phyloP scores from a whole-genome alignment of 2,797 vertebrate species.

The Cyclopterus lumpus region DNA sequence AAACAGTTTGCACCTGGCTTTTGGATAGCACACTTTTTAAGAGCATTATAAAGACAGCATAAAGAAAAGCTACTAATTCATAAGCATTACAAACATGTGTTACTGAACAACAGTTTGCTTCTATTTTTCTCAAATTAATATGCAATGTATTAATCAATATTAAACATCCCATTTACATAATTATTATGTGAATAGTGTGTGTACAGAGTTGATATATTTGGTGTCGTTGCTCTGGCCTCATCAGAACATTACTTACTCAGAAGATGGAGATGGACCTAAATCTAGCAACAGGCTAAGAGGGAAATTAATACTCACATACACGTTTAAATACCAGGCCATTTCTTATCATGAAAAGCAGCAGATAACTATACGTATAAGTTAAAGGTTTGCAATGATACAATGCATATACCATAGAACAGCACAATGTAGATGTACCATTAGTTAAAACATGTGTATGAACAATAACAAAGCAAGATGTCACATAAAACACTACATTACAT shows the following conservation, averaged over 20 bases:
- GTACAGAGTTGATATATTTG: background rate
- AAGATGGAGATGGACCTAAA: background rate
- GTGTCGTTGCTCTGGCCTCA: background rate
- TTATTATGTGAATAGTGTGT: background rate
- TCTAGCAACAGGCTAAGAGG: background rate
- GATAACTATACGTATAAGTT: background rate
- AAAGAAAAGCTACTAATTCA: constrained; percentile 2
- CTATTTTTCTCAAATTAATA: background rate
- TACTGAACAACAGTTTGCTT: background rate
- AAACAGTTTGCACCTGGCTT: constrained; percentile 39
- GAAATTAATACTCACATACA: background rate
- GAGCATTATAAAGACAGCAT: constrained; percentile 4
- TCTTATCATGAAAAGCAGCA: constrained; percentile 4
- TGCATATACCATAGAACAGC: background rate
- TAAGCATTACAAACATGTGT: constrained; percentile 1
- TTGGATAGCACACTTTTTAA: constrained; percentile 8
- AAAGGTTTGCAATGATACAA: background rate
- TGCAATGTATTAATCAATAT: background rate
- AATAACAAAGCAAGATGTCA: constrained; percentile 1
- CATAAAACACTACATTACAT: background rate
- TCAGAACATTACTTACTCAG: background rate
- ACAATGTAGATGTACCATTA: background rate
- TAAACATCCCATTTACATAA: background rate
- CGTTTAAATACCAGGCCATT: background rate
- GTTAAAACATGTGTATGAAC: background rate